These are phyloP conservation scores for Xylota segnis DNA, from an alignment of 2,888 invertebrate species.

Conservation along the genomic window DNA sequence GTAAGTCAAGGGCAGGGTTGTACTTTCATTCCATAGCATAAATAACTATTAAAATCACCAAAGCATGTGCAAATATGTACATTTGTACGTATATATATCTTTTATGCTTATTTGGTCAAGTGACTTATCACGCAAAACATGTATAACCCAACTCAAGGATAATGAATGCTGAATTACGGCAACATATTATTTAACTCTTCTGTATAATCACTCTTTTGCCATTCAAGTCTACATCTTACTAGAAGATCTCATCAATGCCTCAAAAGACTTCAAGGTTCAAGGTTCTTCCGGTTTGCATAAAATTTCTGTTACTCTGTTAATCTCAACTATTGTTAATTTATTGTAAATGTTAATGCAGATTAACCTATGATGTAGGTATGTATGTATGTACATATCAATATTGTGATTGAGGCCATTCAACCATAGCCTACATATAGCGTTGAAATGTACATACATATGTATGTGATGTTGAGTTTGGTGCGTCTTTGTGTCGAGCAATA, in stretches of 20 bases:
- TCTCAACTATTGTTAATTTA: conserved; percentile 38
- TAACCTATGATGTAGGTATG: conserved; percentile 3
- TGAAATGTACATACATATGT: background rate
- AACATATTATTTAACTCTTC: background rate
- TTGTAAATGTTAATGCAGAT: conserved; percentile 30
- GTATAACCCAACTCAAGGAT: background rate
- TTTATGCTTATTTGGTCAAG: background rate
- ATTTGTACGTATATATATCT: background rate
- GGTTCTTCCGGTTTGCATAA: conserved; percentile 61
- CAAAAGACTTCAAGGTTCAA: conserved; percentile 43
- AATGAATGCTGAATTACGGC: background rate
- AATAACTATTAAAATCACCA: too few relatives aligned
- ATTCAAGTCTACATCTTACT: background rate
- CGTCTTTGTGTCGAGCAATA: conserved; percentile 6
- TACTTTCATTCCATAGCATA: background rate
- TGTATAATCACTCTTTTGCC: background rate
- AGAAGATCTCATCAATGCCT: background rate
- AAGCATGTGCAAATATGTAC: background rate
- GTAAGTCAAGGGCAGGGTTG: background rate
- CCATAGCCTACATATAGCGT: conserved; percentile 30
- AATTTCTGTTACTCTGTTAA: conserved; percentile 60
- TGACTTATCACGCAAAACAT: background rate
- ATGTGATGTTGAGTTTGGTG: conserved; percentile 10
- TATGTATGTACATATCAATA: too few relatives aligned
- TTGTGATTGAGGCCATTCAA: conserved; percentile 59